phyloP scores from a whole-genome alignment of 2,888 invertebrate species.

The Chalcis sispes region DNA sequence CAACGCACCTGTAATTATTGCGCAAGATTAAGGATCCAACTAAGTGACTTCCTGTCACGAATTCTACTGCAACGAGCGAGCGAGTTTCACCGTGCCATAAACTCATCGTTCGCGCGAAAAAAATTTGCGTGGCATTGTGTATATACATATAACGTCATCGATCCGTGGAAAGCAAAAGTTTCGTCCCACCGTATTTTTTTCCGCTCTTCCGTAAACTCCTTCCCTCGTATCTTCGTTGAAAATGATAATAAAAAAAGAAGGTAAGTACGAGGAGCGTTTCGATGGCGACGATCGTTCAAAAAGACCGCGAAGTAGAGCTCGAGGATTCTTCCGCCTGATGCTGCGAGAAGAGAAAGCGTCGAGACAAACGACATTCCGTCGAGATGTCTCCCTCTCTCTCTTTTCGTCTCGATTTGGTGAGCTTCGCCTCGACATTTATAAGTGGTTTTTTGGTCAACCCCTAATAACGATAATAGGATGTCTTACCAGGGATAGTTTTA shows the following conservation, averaged over 20 bases:
- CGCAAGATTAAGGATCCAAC: background rate
- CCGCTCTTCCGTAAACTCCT: conserved; percentile 14
- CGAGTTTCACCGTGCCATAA: conserved; percentile 9
- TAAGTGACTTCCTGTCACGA: conserved; percentile 12
- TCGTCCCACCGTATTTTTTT: background rate
- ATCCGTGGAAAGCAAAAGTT: conserved; percentile 2
- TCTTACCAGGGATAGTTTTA: background rate
- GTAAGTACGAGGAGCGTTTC: too few relatives aligned
- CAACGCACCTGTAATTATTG: background rate
- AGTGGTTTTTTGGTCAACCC: background rate
- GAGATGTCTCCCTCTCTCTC: background rate
- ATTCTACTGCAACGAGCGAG: background rate
- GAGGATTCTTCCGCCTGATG: too few relatives aligned
- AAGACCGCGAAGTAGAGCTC: too few relatives aligned
- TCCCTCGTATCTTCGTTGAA: too few relatives aligned
- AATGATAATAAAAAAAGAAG: background rate
- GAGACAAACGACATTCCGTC: too few relatives aligned
- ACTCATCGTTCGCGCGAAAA: conserved; percentile 20
- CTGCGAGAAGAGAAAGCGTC: too few relatives aligned
- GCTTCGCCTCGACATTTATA: background rate
- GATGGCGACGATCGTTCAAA: too few relatives aligned
- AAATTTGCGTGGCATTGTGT: conserved; percentile 23
- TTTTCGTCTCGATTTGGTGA: too few relatives aligned
- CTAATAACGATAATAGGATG: background rate
- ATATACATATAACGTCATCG: background rate